Conservation (phyloP, 2,797 vertebrate genomes). For the Epinephelus malabaricus region DNA sequence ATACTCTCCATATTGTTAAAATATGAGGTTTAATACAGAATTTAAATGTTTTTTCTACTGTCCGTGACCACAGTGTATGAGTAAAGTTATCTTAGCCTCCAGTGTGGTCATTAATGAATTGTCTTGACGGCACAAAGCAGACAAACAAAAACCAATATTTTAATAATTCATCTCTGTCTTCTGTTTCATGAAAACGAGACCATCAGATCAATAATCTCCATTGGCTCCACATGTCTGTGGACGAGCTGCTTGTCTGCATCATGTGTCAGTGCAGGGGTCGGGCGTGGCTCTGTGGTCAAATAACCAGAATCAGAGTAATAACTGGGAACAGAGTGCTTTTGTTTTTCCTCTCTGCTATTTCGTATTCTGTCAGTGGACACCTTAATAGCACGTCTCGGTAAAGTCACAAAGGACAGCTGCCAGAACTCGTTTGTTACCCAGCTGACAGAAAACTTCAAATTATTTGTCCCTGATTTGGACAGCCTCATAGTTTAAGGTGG, state of each 20-base stretch:
- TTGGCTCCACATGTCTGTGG: conserved; percentile 26
- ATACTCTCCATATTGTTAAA: not conserved
- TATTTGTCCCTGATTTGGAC: conserved; percentile 11
- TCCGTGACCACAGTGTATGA: not conserved
- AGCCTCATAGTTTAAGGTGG: not conserved
- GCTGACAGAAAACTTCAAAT: conserved; percentile 26
- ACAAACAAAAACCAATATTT: conserved; percentile 53
- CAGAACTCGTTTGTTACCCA: conserved; percentile 19
- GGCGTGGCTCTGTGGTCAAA: conserved; percentile 47
- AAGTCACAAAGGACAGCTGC: conserved; percentile 42
- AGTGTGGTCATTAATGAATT: conserved; percentile 20
- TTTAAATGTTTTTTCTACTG: not conserved
- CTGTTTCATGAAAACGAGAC: conserved; percentile 71
- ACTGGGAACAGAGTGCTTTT: not conserved
- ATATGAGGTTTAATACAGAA: not conserved
- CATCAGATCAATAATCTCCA: conserved; percentile 63
- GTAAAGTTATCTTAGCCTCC: not conserved
- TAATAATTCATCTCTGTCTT: conserved; percentile 74
- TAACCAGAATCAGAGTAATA: conserved; percentile 33
- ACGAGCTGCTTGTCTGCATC: conserved; percentile 30
- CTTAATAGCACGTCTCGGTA: conserved; percentile 19
- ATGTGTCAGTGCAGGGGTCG: conserved; percentile 20
- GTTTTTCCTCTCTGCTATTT: not conserved
- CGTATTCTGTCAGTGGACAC: conserved; percentile 15
- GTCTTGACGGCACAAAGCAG: conserved; percentile 19